Evolutionary conservation across 2,113 vertebrate genomes (phyloP).

Genomic region (Eublepharis macularius): DNA sequence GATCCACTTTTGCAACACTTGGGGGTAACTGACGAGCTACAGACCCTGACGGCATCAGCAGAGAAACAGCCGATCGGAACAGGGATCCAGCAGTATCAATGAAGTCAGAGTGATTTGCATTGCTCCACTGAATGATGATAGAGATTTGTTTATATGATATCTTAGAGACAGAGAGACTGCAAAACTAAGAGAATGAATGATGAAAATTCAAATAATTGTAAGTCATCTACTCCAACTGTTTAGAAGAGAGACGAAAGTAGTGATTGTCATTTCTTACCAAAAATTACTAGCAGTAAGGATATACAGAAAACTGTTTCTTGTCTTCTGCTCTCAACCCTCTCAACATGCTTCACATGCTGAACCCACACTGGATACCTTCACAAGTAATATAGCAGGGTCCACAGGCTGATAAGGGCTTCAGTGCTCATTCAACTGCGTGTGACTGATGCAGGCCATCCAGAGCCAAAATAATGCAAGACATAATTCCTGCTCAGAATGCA

Average conservation of each 20-base stretch:
- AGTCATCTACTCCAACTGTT: background rate
- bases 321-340: background rate
- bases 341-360: background rate
- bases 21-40: conserved; percentile 93
- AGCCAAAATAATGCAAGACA: background rate
- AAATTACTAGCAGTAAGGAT: background rate
- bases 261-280: background rate
- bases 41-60: conserved; percentile 85
- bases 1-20: conserved; percentile 84
- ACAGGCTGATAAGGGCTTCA: background rate
- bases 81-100: conserved; percentile 84
- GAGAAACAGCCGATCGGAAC: conserved; percentile 79
- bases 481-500: background rate
- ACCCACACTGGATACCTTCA: background rate
- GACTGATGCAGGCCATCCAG: background rate
- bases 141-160: background rate
- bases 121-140: conserved; percentile 86
- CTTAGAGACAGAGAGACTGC: background rate
- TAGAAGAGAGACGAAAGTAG: background rate
- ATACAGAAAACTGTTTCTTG: background rate
- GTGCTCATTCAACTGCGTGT: background rate
- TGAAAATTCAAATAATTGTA: background rate
- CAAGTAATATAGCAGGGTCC: background rate
- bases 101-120: conserved; percentile 91
- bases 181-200: background rate